Percentiles rank a stretch among this genome's conserved stretches.
Conservation (phyloP, 1,140 invertebrate genomes). For the Lepidurus arcticus region DNA sequence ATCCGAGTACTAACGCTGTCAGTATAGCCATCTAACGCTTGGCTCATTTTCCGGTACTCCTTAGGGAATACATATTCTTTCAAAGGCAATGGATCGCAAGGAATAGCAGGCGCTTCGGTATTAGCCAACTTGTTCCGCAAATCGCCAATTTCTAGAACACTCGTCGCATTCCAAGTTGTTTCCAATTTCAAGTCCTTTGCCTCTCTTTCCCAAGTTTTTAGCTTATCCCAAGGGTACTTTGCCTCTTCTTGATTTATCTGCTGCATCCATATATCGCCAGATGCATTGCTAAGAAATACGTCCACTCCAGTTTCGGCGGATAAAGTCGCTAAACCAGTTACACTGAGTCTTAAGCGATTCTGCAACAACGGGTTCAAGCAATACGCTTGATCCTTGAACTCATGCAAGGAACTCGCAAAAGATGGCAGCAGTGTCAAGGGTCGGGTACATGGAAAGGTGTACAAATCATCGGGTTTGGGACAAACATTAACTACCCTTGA, state of each 20-base stretch:
- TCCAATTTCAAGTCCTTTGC: background rate
- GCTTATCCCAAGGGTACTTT: background rate
- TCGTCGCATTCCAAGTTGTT: background rate
- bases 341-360: background rate
- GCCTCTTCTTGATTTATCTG: background rate
- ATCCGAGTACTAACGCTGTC: background rate
- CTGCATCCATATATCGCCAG: background rate
- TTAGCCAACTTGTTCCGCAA: background rate
- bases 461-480: background rate
- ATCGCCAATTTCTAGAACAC: background rate
- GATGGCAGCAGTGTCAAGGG: background rate
- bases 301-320: background rate
- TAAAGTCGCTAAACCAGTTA: background rate
- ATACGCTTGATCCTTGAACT: background rate
- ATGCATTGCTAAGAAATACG: background rate
- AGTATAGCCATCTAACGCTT: background rate
- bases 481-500: background rate
- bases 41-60: background rate
- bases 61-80: slow-evolving; percentile 1
- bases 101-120: background rate
- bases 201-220: background rate
- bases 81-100: background rate
- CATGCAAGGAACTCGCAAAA: background rate
- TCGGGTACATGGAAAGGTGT: background rate
- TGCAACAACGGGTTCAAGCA: background rate